Evolutionary conservation across 2,797 vertebrate species (phyloP).

Genomic region (Anisognathus igniventris): DNA sequence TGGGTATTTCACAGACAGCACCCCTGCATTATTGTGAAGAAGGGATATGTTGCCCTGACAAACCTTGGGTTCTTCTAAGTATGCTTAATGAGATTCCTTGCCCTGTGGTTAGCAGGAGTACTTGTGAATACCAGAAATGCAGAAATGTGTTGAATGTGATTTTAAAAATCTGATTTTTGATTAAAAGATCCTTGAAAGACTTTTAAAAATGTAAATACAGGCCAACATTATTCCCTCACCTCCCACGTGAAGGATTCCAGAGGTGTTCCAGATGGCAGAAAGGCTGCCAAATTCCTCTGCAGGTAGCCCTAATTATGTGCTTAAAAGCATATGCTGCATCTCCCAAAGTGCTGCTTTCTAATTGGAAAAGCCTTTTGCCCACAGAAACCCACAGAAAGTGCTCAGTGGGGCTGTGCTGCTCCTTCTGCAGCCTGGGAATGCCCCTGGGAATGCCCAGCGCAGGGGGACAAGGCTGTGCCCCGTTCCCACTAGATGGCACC

Average conservation of each 20-base stretch:
- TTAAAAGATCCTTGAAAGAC: neutral
- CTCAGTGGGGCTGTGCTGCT: neutral
- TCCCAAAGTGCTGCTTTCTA: neutral
- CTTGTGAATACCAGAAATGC: neutral
- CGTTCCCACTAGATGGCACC: constrained; percentile 26
- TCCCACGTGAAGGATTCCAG: neutral
- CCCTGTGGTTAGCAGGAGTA: neutral
- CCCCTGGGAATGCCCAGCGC: neutral
- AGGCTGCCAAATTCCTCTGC: neutral
- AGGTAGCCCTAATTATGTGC: rapidly evolving
- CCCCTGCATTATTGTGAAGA: neutral
- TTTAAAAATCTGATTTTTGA: neutral
- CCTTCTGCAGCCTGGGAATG: neutral
- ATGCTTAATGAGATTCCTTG: neutral
- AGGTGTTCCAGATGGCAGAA: neutral
- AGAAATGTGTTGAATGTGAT: neutral
- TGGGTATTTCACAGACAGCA: neutral
- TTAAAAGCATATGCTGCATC: rapidly evolving
- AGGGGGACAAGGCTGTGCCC: neutral
- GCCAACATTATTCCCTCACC: neutral
- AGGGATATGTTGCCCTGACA: neutral
- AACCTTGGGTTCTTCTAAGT: neutral
- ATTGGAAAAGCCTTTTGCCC: neutral
- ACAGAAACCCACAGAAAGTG: neutral
- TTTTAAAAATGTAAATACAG: neutral